These are phyloP conservation scores for Tiliqua scincoides DNA, from an alignment of 2,113 vertebrate genomes.

Conservation along the genomic window DNA sequence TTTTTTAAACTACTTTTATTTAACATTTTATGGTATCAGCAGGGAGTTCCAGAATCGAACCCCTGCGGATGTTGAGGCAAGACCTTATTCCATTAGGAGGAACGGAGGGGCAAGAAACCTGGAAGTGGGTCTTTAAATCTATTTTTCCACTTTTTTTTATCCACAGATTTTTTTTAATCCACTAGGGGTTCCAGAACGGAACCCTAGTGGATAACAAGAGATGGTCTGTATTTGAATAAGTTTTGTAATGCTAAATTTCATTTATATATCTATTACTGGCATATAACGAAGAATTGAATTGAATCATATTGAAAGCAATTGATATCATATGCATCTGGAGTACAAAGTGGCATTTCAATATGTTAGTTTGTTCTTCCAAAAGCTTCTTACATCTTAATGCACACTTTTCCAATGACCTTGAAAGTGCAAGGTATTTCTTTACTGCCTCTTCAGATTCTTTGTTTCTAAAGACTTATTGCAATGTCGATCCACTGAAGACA, in stretches of 20 bases:
- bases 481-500: background rate
- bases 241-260: background rate
- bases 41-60: too few relatives aligned
- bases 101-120: too few relatives aligned
- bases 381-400: constrained; percentile 4
- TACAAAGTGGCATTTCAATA: constrained; percentile 8
- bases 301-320: background rate
- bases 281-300: background rate
- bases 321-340: background rate
- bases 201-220: too few relatives aligned
- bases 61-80: too few relatives aligned
- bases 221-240: background rate
- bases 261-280: background rate
- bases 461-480: constrained; percentile 35
- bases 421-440: constrained; percentile 39
- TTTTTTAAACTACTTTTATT: too few relatives aligned
- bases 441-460: constrained; percentile 34
- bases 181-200: too few relatives aligned
- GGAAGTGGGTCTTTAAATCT: too few relatives aligned
- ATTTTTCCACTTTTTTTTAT: too few relatives aligned
- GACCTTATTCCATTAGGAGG: too few relatives aligned
- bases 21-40: too few relatives aligned
- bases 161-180: too few relatives aligned
- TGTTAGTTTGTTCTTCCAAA: constrained; percentile 33
- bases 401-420: constrained; percentile 36